These are phyloP conservation scores for Drosophila funebris DNA, from an alignment of 1,140 invertebrate species.

Conservation along the genomic window DNA sequence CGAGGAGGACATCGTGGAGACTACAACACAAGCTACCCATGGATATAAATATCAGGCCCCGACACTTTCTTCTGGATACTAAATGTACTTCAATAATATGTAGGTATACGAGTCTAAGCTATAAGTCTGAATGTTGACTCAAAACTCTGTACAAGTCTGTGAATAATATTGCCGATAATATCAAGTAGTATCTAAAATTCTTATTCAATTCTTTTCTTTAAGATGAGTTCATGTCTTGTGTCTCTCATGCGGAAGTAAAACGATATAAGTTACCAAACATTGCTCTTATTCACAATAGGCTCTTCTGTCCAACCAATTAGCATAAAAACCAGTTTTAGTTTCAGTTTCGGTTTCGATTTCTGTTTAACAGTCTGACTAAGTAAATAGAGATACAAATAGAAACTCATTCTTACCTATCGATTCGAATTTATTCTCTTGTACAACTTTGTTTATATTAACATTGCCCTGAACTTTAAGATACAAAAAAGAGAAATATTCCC, in stretches of 20 bases:
- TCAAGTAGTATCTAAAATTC: too few relatives aligned
- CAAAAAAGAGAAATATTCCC: neutral
- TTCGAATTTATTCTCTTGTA: slow-evolving; percentile 4
- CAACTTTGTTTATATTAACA: neutral
- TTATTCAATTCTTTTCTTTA: neutral
- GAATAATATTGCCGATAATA: slow-evolving; percentile 20
- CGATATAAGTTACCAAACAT: neutral
- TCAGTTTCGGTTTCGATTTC: neutral
- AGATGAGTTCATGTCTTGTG: slow-evolving; percentile 7
- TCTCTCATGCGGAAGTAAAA: slow-evolving; percentile 52
- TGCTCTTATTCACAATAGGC: slow-evolving; percentile 46
- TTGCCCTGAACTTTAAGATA: neutral
- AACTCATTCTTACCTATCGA: neutral
- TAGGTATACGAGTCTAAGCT: slow-evolving; percentile 21
- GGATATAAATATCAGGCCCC: slow-evolving; percentile 47
- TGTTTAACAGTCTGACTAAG: slow-evolving; percentile 9
- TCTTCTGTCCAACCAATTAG: slow-evolving; percentile 51
- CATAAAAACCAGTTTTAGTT: slow-evolving; percentile 63
- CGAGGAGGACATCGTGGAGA: neutral
- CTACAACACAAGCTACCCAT: slow-evolving; percentile 3
- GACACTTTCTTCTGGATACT: slow-evolving; percentile 1
- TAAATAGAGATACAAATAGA: slow-evolving; percentile 3
- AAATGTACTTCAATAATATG: slow-evolving; percentile 15
- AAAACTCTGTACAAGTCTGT: slow-evolving; percentile 15
- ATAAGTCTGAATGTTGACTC: slow-evolving; percentile 2